Evolutionary conservation across 2,113 vertebrate species (phyloP), one percentile per base, ranked within the genome.

Genomic region (Pseudonaja textilis): DNA sequence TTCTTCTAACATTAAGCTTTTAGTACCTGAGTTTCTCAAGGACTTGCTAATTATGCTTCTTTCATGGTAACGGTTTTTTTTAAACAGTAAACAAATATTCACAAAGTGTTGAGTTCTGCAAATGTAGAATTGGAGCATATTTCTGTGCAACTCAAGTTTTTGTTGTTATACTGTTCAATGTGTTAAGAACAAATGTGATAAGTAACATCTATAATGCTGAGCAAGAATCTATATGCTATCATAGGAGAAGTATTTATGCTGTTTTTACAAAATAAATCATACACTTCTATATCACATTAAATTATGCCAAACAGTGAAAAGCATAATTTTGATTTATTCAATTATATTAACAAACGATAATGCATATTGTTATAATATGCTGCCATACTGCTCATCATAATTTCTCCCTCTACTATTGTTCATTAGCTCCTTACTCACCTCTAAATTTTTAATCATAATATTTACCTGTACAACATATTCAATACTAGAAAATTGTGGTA

Each of bases 401-500:
- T 34, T 81, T 29, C 45, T 59, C 61, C 16, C 7, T 23, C 22
- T 39, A 52, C 45, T 81, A 47, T 25, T 26, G 3, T 54, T 64
- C 39, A 39, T 23, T 93, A 16, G 9, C 16, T 87, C 56, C 52
- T 22, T 16, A 87, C 1, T 42, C 16, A 87, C 5, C 52, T 6
- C 22, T 16, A 39, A 39, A 12, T 34, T 12, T 91, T 25, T 85
- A 90, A 45, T 85, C 57, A 55, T 94, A 74, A 0, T 88, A 90
- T 96, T 97, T 97, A 99, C 99, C 99, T 99, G 99, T 90, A 99
- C 99, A 90, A 99, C 99, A 94, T 99, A 99, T 98, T 99, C 99
- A 93, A 99, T 99, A 96, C 99, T 99, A 95, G 99, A 99, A 96
- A 99, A 99, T 91, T 99, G 99, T 92, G 99, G 99, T 94, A 99